Base-by-base conservation (phyloP, 2,888 invertebrate species). In the Nasonovia ribisnigri region DNA sequence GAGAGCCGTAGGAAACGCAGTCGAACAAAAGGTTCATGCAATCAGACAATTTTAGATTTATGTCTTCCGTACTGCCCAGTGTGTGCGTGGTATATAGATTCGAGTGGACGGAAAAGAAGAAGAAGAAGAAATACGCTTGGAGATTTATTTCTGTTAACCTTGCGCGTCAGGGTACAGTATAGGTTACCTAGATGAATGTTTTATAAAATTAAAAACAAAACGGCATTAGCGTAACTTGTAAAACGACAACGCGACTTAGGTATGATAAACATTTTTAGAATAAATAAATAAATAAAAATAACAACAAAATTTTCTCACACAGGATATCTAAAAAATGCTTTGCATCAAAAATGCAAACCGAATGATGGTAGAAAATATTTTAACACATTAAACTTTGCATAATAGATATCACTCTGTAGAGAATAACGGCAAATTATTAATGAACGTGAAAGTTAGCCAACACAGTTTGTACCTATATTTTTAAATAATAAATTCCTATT, bases 41-140 rank as follows among this genome's bases (percentile, higher is more conserved):
- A 93, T 89, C 92, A 46, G 84, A 93, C 84, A 57, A 84, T 89
- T 89, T 89, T 54, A 93, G 89, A 93, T 93, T 93, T 88, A 93
- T 93, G 92, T 89, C 77, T 89, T 87, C 84, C 16, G 54, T n/a
- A 43, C 54, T 16, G 36, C 20, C 77, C 77, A 36, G 77, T 8
- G 77, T 36, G 77, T 77, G 77, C 2, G 20, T 20, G 20, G 36
- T 36, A 77, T 77, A 77, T 36, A 42, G 88, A n/a, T 43, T 77
- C 88, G 54, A 57, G 43, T 46, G 89, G 89, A 43, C 26, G 46
- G 54, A 20, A 87, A 42, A 57, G 29, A 54, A 60, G 16, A 51
- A 54, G 5, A 57, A 60, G 26, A 48, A 54, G 13, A 60, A 86
- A 57, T 60, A 84, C 84, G 48, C 46, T 54, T 16, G 43, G n/a